phyloP scores from a whole-genome alignment of 2,797 vertebrate species.

The Phoebastria nigripes region DNA sequence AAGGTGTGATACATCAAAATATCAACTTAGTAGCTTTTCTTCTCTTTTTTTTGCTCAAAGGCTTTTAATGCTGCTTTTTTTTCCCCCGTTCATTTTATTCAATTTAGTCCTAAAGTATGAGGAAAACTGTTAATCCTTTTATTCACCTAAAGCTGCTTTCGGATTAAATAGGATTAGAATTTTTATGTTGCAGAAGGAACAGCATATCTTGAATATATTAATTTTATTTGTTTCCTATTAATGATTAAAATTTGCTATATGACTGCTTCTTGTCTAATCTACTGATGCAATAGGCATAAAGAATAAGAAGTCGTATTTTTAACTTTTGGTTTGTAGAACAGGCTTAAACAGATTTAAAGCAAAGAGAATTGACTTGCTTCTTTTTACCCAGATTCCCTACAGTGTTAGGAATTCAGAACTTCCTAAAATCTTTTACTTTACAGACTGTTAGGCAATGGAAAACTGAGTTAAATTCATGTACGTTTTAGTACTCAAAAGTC shows the following conservation, averaged over 20 bases:
- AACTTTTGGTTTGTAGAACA: not conserved
- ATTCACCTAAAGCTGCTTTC: not conserved
- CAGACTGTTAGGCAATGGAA: not conserved
- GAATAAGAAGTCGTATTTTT: not conserved
- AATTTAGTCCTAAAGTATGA: not conserved
- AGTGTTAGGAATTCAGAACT: not conserved
- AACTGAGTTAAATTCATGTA: not conserved
- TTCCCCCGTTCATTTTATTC: fast-evolving
- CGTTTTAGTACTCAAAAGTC: not conserved
- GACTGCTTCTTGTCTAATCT: not conserved
- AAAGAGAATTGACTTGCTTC: not conserved
- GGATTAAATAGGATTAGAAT: not conserved
- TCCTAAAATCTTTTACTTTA: not conserved
- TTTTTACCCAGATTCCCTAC: not conserved
- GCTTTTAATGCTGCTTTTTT: not conserved
- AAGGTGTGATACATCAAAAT: not conserved
- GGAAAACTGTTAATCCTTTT: not conserved
- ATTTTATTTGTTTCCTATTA: not conserved
- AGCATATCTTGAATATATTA: not conserved
- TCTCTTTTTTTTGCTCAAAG: not conserved
- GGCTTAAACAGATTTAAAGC: not conserved
- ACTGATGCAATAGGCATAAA: not conserved
- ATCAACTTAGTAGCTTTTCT: not conserved
- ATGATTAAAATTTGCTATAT: not conserved
- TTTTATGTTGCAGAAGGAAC: not conserved